Evolutionary conservation across 1,140 invertebrate genomes (phyloP), one percentile per base, ranked within the genome.

Genomic region (Drosophila micromelanica): DNA sequence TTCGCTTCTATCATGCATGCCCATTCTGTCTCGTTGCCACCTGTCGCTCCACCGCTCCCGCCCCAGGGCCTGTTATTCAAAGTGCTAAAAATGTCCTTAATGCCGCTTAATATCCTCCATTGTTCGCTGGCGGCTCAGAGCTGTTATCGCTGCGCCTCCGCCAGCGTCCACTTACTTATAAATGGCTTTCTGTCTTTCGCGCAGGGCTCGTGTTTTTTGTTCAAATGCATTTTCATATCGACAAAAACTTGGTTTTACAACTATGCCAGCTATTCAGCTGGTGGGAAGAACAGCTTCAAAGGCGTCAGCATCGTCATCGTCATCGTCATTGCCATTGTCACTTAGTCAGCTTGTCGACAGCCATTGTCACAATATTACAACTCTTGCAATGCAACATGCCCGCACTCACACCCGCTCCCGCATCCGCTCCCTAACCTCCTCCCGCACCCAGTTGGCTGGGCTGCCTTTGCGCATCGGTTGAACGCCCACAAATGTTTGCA

Each of bases 201-300:
- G 59, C 32, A 71, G 23, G 45, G 45, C 45, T 46, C 20, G 45
- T 51, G 23, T 51, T 59, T 52, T 75, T 60, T 60, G 55, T 60
- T 62, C 67, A 74, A 86, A 86, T 86, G 82, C 82, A 87, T 86
- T 86, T 82, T 86, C 67, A 86, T 82, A 86, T 86, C 76, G 82
- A 64, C 62, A 79, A 86, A 82, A 87, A 86, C 76, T 85, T 84
- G 62, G 67, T 73, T 76, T 72, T 79, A 68, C 80, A 84, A 79
- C 80, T 71, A 84, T 57, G 51, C 42, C 56, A 42, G 45, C 12
- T 55, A 64, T 64, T 35, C 73, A 73, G 52, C 23, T 54, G 17
- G 49, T 17, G 54, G 35, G 15, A 48, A 56, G 57, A 55, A 55
- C 43, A 37, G 63, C 63, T 62, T 73, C 57, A 49, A 63, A 64